phyloP scores from a whole-genome alignment of 2,888 invertebrate species.

The Lycocerus yunnanus region DNA sequence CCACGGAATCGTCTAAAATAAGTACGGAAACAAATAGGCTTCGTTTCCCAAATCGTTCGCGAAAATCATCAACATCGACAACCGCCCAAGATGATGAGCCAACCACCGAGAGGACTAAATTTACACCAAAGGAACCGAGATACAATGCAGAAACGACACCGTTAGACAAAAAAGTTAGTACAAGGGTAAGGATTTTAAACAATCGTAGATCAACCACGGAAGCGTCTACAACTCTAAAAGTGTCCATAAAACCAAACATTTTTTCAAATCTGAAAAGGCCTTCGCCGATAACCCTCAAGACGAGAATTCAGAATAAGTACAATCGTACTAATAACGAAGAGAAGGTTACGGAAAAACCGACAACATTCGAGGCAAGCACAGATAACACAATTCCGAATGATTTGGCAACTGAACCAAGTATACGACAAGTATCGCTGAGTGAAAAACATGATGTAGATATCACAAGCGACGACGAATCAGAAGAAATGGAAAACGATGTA shows the following conservation, averaged over 20 bases:
- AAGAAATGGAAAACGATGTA: constrained; percentile 52
- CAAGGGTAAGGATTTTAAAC: constrained; percentile 48
- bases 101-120: constrained; percentile 51
- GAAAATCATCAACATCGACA: constrained; percentile 54
- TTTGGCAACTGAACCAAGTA: constrained; percentile 13
- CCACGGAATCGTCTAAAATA: constrained; percentile 9
- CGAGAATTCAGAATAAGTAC: constrained; percentile 43
- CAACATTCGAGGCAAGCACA: constrained; percentile 51
- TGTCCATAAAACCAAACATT: constrained; percentile 52
- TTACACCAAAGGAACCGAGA: constrained; percentile 52
- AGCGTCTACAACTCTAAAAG: constrained; percentile 42
- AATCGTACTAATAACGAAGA: constrained; percentile 38
- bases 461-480: constrained; percentile 50
- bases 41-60: constrained; percentile 58
- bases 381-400: constrained; percentile 40
- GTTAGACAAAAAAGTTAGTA: constrained; percentile 37
- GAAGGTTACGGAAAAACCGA: constrained; percentile 48
- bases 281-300: constrained; percentile 44
- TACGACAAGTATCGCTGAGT: constrained; percentile 12
- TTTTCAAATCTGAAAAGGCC: constrained; percentile 48
- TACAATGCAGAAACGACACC: constrained; percentile 38
- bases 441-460: constrained; percentile 15
- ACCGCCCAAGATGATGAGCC: constrained; percentile 53
- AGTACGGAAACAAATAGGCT: constrained; percentile 47
- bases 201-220: constrained; percentile 45